A percentile compares a stretch with the other conserved stretches of the same genome.
phyloP scores from a whole-genome alignment of 1,140 invertebrate species.

The Drosophila teissieri region DNA sequence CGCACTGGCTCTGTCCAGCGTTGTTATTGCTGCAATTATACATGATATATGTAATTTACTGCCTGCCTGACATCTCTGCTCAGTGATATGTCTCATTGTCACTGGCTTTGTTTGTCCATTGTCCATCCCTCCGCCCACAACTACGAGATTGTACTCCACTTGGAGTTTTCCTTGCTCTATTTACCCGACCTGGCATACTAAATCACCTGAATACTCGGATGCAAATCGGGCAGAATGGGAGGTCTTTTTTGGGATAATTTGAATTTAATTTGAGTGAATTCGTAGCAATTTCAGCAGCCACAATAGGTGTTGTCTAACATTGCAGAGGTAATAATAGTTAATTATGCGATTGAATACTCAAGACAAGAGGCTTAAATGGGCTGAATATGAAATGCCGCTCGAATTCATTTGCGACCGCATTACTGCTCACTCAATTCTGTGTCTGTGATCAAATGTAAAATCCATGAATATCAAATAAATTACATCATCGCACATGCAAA shows the following conservation, averaged over 20 bases:
- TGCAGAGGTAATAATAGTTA: constrained; percentile 37
- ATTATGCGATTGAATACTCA: constrained; percentile 27
- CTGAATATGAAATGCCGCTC: constrained; percentile 29
- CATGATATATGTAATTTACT: constrained; percentile 79
- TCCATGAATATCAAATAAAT: constrained; percentile 75
- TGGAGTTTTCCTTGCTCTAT: constrained; percentile 18
- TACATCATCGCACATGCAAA: constrained; percentile 64
- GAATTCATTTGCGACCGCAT: constrained; percentile 41
- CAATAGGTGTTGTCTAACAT: constrained; percentile 40
- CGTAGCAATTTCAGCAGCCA: constrained; percentile 10
- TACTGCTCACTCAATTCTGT: constrained; percentile 16
- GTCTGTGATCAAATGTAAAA: constrained; percentile 41
- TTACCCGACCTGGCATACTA: constrained; percentile 35
- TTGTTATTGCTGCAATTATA: constrained; percentile 72
- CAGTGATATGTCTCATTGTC: constrained; percentile 38
- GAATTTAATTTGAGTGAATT: constrained; percentile 19
- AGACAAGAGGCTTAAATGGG: constrained; percentile 34
- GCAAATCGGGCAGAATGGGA: constrained; percentile 26
- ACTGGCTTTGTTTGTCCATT: constrained; percentile 32
- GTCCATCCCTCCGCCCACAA: background rate
- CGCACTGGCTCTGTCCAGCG: constrained; percentile 34
- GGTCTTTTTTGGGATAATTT: constrained; percentile 18
- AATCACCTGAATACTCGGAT: constrained; percentile 25
- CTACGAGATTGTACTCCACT: constrained; percentile 1
- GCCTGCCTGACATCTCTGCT: constrained; percentile 24